Evolutionary conservation across 1,140 invertebrate species (phyloP).

Genomic region (Carposina sasakii): DNA sequence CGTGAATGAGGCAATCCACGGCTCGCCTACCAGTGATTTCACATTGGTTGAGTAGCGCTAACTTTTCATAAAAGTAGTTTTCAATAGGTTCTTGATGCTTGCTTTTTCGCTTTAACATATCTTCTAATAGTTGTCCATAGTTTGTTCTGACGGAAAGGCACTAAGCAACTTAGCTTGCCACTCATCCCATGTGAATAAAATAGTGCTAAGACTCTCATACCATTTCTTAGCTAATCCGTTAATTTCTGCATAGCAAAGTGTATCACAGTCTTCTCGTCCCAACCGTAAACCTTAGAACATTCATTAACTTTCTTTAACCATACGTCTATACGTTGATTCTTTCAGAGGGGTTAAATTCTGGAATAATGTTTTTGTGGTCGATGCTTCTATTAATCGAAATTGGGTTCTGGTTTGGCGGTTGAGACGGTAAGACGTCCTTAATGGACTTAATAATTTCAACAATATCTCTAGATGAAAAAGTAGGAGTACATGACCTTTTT

Average conservation of each 20-base stretch:
- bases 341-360: conserved; percentile 9
- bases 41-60: conserved; percentile 5
- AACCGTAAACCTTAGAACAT: conserved; percentile 7
- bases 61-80: conserved; percentile 14
- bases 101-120: conserved; percentile 3
- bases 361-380: conserved; percentile 12
- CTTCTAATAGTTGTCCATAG: conserved; percentile 8
- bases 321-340: conserved; percentile 4
- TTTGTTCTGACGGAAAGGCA: conserved; percentile 15
- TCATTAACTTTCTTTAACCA: conserved; percentile 13
- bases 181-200: conserved; percentile 17
- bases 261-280: conserved; percentile 9
- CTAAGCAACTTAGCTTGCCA: conserved; percentile 19
- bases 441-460: too few species aligned
- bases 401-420: too few species aligned
- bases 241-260: conserved; percentile 9
- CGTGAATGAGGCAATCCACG: conserved; percentile 10
- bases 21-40: conserved; percentile 8
- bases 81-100: not conserved
- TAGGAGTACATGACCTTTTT: too few species aligned
- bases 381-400: too few species aligned
- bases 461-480: too few species aligned
- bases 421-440: too few species aligned
- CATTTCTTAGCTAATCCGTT: conserved; percentile 20
- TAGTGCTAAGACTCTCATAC: conserved; percentile 18